Percentiles rank a stretch among this genome's conserved stretches.
phyloP scores from a whole-genome alignment of 2,888 invertebrate genomes.

The Abscondita cerata region DNA sequence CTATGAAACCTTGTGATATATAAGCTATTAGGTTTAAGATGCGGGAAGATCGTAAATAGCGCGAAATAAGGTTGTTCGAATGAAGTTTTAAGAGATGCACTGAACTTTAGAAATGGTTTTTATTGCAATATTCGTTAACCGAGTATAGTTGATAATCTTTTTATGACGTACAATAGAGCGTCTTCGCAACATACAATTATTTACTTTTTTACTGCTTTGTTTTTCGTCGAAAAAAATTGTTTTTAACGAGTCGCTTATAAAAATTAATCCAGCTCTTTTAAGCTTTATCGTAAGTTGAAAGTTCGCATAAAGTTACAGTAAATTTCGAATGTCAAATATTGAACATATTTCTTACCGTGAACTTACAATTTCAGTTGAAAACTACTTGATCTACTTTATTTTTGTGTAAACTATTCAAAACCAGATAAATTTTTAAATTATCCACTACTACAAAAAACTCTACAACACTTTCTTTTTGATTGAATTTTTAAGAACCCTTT shows the following conservation, averaged over 20 bases:
- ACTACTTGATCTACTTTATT: no score
- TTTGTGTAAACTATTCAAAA: no score
- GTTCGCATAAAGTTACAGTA: background rate
- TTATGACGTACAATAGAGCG: conserved; percentile 2
- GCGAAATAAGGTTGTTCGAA: conserved; percentile 43
- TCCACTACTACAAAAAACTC: no score
- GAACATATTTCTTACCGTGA: background rate
- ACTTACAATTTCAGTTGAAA: no score
- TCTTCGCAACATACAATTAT: conserved; percentile 4
- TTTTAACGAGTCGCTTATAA: background rate
- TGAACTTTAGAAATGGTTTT: conserved; percentile 28
- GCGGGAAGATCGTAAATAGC: conserved; percentile 45
- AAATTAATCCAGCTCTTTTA: no score
- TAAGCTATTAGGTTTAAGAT: conserved; percentile 46
- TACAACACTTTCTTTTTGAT: no score
- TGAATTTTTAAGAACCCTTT: no score
- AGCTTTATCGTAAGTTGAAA: background rate
- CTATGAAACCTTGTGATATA: conserved; percentile 47
- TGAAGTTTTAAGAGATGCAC: conserved; percentile 31
- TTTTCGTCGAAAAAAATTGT: background rate
- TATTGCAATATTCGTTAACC: conserved; percentile 27
- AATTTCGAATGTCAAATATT: conserved; percentile 10
- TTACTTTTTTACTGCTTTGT: conserved; percentile 9
- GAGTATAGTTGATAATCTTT: conserved; percentile 21
- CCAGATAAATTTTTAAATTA: no score